Conservation (phyloP, 1,140 invertebrate genomes). For the Tetramorium alpestre region DNA sequence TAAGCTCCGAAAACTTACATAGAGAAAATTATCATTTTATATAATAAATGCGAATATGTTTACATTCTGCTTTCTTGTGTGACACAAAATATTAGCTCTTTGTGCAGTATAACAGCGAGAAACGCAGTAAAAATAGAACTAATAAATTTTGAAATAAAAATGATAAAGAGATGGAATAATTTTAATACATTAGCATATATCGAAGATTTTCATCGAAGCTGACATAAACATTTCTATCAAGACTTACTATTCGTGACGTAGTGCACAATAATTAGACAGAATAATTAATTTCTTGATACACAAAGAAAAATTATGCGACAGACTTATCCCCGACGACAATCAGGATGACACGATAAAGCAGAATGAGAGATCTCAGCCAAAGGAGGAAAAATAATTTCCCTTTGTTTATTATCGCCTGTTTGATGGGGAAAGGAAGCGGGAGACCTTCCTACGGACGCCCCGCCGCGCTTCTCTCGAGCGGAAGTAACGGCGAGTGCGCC, state of each 20-base stretch:
- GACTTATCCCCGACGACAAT: neutral
- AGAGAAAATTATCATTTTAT: slow-evolving; percentile 17
- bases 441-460: neutral
- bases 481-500: slow-evolving; percentile 40
- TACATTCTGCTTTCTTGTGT: neutral
- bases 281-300: slow-evolving; percentile 36
- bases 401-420: slow-evolving; percentile 48
- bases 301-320: slow-evolving; percentile 33
- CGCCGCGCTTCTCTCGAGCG: neutral
- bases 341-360: slow-evolving; percentile 24
- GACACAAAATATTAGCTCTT: neutral
- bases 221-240: slow-evolving; percentile 17
- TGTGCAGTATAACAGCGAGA: neutral
- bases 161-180: neutral
- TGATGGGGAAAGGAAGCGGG: neutral
- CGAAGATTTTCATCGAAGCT: neutral
- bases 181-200: neutral
- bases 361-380: neutral
- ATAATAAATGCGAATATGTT: slow-evolving; percentile 5
- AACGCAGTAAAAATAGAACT: neutral
- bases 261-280: slow-evolving; percentile 30
- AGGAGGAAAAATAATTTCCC: slow-evolving; percentile 19
- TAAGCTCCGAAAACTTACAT: neutral
- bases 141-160: neutral
- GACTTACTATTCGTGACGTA: neutral